phyloP scores from a whole-genome alignment of 64 coral and sea anemone species.

The Montipora efflorescens region DNA sequence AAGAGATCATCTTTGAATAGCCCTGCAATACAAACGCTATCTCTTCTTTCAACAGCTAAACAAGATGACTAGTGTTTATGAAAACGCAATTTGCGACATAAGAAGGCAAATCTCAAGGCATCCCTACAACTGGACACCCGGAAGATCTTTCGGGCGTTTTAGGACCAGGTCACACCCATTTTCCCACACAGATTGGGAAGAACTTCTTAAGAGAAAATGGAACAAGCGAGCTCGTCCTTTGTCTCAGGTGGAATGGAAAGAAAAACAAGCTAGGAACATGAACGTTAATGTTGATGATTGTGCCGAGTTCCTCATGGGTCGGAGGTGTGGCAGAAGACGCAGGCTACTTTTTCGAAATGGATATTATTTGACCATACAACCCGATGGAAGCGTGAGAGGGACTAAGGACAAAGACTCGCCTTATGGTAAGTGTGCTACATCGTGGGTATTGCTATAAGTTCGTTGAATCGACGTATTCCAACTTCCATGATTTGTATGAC shows the following conservation, averaged over 20 bases:
- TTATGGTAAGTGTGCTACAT: conserved; percentile 33
- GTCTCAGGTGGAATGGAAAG: conserved; percentile 30
- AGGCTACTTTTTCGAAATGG: conserved; percentile 61
- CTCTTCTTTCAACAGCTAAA: neutral
- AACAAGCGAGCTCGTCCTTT: conserved; percentile 5
- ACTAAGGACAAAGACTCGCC: conserved; percentile 72
- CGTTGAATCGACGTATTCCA: neutral
- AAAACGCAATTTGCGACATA: conserved; percentile 34
- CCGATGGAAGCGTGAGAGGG: conserved; percentile 69
- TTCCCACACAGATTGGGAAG: conserved; percentile 36
- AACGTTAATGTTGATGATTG: conserved; percentile 22
- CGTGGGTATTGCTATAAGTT: neutral
- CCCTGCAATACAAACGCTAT: neutral
- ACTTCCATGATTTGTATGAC: no score
- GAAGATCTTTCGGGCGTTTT: neutral
- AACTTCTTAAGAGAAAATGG: conserved; percentile 46
- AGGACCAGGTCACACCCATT: conserved; percentile 39
- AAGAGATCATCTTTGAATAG: neutral
- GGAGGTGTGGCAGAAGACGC: conserved; percentile 67
- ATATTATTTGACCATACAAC: conserved; percentile 73
- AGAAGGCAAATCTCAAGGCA: neutral
- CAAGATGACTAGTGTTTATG: conserved; percentile 46
- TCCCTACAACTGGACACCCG: neutral
- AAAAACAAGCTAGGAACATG: conserved; percentile 16
- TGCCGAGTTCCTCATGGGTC: conserved; percentile 56